Base-by-base conservation (phyloP, 2,888 invertebrate species). In the Dicyrtomina minuta region DNA sequence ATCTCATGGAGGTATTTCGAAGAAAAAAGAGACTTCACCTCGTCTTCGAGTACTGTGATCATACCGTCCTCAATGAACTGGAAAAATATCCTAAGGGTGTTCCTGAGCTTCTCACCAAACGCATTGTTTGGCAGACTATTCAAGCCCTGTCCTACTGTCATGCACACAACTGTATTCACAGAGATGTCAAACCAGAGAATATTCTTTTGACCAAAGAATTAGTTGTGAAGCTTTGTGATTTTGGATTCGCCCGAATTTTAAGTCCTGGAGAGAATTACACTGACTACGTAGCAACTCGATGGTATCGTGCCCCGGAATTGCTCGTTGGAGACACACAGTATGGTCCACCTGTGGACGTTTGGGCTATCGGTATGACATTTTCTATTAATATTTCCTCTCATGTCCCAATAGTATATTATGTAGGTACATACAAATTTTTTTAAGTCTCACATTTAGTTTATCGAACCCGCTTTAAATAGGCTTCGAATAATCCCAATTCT, bases 101-200 rank as follows among this genome's bases (percentile, higher is more conserved):
- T 80, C 95, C 96, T 1, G 96, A 96, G 80, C 85, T 89, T 68
- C 86, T 93, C 68, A 93, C 92, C 17, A 93, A 93, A 83, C 93
- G 93, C 84, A 93, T 98, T 69, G 88, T 92, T 70, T 96, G 93
- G 89, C 99, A 99, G 84, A 93, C 96, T 55, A 85, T 99, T 59
- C 91, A 93, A 80, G 97, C 96, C 0, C 90, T 99, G 15, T 91
- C 92, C 62, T 99, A 97, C 84, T 98, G 98, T 82, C 99, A 99
- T 84, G 88, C 92, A 70, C 93, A 97, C 83, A 93, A 95, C 82
- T 95, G 95, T 83, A 92, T 97, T 80, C 96, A 97, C 81, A 87
- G 97, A 55, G 97, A 99, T 82, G 96, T 99, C 51, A 99, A 99
- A 82, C 99, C 99, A 0, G 99, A 99, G 85, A 99, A 99, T 83